Evolutionary conservation across 2,888 invertebrate species (phyloP).

Genomic region (Zeuzera pyrina): DNA sequence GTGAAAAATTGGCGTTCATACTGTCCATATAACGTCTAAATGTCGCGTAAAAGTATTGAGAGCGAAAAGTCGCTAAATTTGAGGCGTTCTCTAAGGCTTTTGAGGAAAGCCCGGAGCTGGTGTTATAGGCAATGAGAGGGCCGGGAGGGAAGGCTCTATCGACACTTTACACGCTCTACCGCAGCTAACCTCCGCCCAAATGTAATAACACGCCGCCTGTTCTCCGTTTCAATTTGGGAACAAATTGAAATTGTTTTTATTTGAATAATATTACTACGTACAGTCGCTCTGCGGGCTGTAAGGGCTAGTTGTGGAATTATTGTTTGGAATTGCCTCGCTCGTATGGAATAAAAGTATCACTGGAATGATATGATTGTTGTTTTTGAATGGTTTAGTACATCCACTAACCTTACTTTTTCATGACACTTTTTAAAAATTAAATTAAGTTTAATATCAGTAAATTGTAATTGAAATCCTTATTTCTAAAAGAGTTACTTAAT

Average conservation of each 20-base stretch:
- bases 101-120: slow-evolving; percentile 63
- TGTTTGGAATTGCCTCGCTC: too few species aligned
- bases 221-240: slow-evolving; percentile 73
- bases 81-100: slow-evolving; percentile 66
- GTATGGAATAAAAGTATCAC: too few species aligned
- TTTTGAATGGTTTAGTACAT: too few species aligned
- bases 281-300: slow-evolving; percentile 24
- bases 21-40: slow-evolving; percentile 44
- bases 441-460: too few species aligned
- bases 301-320: too few species aligned
- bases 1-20: slow-evolving; percentile 42
- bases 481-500: too few species aligned
- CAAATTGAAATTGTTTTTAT: slow-evolving; percentile 75
- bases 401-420: too few species aligned
- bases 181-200: slow-evolving; percentile 68
- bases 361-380: too few species aligned
- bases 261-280: slow-evolving; percentile 65
- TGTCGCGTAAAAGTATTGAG: slow-evolving; percentile 63
- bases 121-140: slow-evolving; percentile 67
- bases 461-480: too few species aligned
- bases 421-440: too few species aligned
- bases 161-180: slow-evolving; percentile 70
- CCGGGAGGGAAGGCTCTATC: slow-evolving; percentile 63
- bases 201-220: slow-evolving; percentile 67
- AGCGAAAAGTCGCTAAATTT: slow-evolving; percentile 70